These are phyloP conservation scores for Terebella lapidaria DNA, from an alignment of 2,888 invertebrate species.

Conservation along the genomic window DNA sequence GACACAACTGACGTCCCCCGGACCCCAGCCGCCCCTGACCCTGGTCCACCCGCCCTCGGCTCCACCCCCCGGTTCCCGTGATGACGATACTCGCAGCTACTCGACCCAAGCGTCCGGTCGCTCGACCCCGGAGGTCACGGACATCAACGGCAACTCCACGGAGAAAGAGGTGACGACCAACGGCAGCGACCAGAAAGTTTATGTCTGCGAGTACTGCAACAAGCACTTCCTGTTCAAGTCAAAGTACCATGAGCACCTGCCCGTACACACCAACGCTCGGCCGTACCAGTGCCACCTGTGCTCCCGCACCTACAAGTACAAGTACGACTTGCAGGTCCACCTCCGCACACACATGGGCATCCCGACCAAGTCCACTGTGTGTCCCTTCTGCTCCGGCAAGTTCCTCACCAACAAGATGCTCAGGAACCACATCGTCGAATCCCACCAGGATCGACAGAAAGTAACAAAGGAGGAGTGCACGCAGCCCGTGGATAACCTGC, in stretches of 20 bases:
- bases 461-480: slow-evolving; percentile 23
- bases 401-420: slow-evolving; percentile 29
- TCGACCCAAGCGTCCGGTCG: not conserved
- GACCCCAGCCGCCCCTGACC: not conserved
- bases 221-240: slow-evolving; percentile 32
- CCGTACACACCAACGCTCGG: slow-evolving; percentile 31
- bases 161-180: not conserved
- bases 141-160: slow-evolving; percentile 5
- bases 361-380: slow-evolving; percentile 32
- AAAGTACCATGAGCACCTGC: slow-evolving; percentile 31
- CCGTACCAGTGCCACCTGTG: slow-evolving; percentile 31
- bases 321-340: slow-evolving; percentile 31
- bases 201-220: slow-evolving; percentile 26
- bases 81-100: not conserved
- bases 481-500: slow-evolving; percentile 6
- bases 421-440: slow-evolving; percentile 25
- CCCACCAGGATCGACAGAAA: slow-evolving; percentile 25
- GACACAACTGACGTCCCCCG: not conserved
- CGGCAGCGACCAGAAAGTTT: slow-evolving; percentile 23
- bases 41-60: not conserved
- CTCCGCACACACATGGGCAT: slow-evolving; percentile 31
- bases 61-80: not conserved
- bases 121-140: slow-evolving; percentile 1
- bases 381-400: slow-evolving; percentile 28
- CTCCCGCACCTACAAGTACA: slow-evolving; percentile 32